Base-by-base conservation (phyloP, 1,140 invertebrate species). In the Sipha flava region DNA sequence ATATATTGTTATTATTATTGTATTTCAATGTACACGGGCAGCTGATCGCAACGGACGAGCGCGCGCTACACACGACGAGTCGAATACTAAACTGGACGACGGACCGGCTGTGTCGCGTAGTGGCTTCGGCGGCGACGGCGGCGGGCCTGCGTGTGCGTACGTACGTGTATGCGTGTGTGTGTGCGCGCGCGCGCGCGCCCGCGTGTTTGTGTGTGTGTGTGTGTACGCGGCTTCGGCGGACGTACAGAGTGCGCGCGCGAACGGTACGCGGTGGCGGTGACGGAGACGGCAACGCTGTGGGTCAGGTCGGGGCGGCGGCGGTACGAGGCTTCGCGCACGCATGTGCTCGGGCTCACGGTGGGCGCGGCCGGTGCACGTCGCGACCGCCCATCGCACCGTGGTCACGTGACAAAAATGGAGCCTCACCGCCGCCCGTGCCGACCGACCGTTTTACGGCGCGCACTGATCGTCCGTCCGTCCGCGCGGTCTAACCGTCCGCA, bases 351-450 rank as follows among this genome's bases (percentile, higher is more conserved):
- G 18, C 9, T 14, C 26, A 12, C 12, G 6, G 16, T 21, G 14
- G 37, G 66, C 43, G 66, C 1, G 2, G 7, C 23, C 3, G 23
- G 16, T 4, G 43, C 66, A 3, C 54, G 54, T 29, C 45, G n/a
- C 7, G 66, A 31, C 66, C 66, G 66, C 66, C 66, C 43, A 16
- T 1, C 66, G 66, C 4, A 16, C 43, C 21, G 23, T 9, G 43
- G 66, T 70, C 66, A 70, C 66, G 43, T 47, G 66, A 70, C 66
- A 70, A 70, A 47, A 70, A 70, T 70, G 66, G 66, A 70, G 66
- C 66, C 21, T 45, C 40, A 29, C 40, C 66, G 23, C 64, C 37
- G 62, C 62, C 57, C 52, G 49, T 14, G 29, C 29, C 66, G 5
- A n/a, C n/a, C 62, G n/a, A 4, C 18, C 23, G 18, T 64, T 16